Conservation (phyloP, 2,797 vertebrate species). For the Erithacus rubecula region DNA sequence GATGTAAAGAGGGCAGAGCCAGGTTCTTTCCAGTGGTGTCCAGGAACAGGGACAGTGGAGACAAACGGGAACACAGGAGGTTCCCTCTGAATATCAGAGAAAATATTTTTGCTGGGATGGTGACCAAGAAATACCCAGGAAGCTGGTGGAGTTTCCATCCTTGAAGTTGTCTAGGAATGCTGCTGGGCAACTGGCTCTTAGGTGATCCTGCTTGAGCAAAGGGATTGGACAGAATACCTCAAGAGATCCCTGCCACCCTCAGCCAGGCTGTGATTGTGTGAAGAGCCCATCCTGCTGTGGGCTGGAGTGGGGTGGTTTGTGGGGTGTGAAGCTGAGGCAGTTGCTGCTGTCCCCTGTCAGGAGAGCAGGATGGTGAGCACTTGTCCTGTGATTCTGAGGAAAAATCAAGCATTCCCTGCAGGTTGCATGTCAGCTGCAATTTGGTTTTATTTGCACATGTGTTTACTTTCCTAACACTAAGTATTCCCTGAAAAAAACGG, state of each 20-base stretch:
- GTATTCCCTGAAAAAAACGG: not conserved
- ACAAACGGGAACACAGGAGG: not conserved
- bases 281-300: not conserved
- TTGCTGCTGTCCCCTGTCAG: not conserved
- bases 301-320: not conserved
- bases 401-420: not conserved
- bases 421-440: not conserved
- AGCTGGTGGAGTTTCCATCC: not conserved
- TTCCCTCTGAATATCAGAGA: not conserved
- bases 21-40: not conserved
- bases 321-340: not conserved
- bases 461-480: not conserved
- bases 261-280: not conserved
- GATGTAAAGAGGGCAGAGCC: not conserved
- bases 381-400: not conserved
- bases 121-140: not conserved
- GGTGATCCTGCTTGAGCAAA: not conserved
- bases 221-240: not conserved
- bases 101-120: not conserved
- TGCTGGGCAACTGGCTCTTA: not conserved
- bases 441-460: not conserved
- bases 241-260: not conserved
- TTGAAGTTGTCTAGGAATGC: not conserved
- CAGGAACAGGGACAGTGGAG: not conserved
- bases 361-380: accelerated